phyloP scores from a whole-genome alignment of 64 coral and sea anemone species.

The Acropora tenuis region DNA sequence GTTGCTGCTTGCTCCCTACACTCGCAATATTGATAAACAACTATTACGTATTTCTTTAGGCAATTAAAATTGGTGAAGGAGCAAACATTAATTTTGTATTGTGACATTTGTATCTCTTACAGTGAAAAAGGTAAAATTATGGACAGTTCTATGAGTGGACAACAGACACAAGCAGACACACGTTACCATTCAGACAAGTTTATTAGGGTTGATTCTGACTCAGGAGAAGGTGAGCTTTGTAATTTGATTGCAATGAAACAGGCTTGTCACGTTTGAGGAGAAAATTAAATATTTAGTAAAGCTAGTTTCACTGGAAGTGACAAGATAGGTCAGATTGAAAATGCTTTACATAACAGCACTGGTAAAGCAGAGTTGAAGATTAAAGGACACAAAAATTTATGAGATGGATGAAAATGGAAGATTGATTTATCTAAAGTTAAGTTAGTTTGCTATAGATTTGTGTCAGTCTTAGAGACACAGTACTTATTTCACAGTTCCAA shows the following conservation, averaged over 20 bases:
- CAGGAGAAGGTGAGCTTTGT: constrained; percentile 14
- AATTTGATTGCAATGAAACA: not conserved
- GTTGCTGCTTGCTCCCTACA: too few species aligned
- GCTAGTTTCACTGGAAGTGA: not conserved
- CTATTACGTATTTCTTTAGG: too few species aligned
- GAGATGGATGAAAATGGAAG: too few species aligned
- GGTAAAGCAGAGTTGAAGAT: too few species aligned
- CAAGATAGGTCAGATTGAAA: not conserved
- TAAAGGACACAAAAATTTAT: too few species aligned
- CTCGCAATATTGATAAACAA: too few species aligned
- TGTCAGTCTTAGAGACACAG: too few species aligned
- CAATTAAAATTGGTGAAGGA: too few species aligned
- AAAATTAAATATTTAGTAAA: not conserved
- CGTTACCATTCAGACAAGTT: not conserved
- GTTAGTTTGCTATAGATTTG: too few species aligned
- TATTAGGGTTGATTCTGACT: constrained; percentile 17
- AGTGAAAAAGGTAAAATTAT: constrained; percentile 10
- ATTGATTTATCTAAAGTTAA: too few species aligned
- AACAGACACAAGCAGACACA: not conserved
- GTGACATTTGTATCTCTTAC: not conserved
- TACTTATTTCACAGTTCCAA: too few species aligned
- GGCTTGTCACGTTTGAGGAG: not conserved
- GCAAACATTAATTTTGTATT: not conserved
- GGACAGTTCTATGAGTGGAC: not conserved
- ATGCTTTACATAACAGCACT: too few species aligned